A percentile compares a stretch with the other conserved stretches of the same genome.
phyloP scores from a whole-genome alignment of 2,888 invertebrate species.

The Ditylenchus weischeri region DNA sequence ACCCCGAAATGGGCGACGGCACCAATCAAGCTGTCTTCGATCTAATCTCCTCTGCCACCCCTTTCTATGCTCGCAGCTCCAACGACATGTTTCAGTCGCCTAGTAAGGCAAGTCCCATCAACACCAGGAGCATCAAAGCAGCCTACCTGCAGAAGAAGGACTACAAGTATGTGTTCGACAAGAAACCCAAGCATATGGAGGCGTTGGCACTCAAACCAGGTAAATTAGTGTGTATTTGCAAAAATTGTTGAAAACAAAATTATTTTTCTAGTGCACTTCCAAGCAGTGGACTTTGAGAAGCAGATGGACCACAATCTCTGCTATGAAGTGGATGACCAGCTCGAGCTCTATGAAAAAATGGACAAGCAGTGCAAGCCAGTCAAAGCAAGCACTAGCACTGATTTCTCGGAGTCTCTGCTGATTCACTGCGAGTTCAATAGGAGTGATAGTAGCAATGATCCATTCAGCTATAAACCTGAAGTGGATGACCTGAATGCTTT shows the following conservation, averaged over 20 bases:
- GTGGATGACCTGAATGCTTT: constrained; percentile 20
- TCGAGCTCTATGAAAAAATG: not conserved
- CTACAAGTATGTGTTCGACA: constrained; percentile 8
- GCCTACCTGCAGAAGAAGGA: constrained; percentile 2
- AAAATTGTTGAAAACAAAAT: not conserved
- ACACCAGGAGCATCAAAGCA: not conserved
- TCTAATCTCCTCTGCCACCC: not conserved
- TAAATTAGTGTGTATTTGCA: not conserved
- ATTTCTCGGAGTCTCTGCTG: constrained; percentile 14
- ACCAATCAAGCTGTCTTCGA: not conserved
- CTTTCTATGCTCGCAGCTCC: not conserved
- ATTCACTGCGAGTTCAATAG: constrained; percentile 17
- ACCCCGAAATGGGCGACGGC: constrained; percentile 7
- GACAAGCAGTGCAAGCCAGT: not conserved
- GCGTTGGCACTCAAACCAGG: not conserved
- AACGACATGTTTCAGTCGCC: not conserved
- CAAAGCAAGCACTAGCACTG: not conserved
- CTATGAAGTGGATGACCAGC: not conserved
- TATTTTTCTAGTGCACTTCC: not conserved
- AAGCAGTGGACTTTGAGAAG: not conserved
- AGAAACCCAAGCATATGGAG: not conserved
- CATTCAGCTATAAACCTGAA: constrained; percentile 24
- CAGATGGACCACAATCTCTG: not conserved
- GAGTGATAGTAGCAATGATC: constrained; percentile 13
- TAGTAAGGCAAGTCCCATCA: not conserved